Evolutionary conservation across 2,113 vertebrate genomes (phyloP).

Genomic region (Vulpes ferrilata): DNA sequence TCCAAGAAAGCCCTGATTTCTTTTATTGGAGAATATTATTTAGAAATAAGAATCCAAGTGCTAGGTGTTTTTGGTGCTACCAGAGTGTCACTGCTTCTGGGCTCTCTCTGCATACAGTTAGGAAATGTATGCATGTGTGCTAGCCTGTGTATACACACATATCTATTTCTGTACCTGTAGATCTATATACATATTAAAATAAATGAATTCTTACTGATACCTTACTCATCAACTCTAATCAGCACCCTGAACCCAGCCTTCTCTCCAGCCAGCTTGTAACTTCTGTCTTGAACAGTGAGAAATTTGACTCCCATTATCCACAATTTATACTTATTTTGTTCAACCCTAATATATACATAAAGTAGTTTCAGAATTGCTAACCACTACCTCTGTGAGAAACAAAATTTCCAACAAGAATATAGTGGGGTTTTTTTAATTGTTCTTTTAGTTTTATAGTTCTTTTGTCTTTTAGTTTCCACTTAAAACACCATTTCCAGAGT

Average conservation of each 20-base stretch:
- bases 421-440: too few species aligned
- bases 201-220: neutral
- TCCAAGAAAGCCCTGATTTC: neutral
- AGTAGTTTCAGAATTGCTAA: constrained; percentile 55
- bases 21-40: neutral
- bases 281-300: neutral
- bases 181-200: neutral
- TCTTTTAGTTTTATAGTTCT: neutral
- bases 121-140: neutral
- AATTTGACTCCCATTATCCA: neutral
- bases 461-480: neutral
- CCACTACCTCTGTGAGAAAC: neutral
- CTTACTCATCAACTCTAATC: neutral
- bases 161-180: neutral
- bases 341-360: neutral
- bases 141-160: neutral
- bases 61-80: neutral
- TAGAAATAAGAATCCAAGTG: neutral
- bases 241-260: neutral
- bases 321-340: neutral
- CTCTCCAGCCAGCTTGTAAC: neutral
- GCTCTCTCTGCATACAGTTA: neutral
- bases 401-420: neutral
- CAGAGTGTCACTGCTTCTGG: neutral
- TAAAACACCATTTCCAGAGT: neutral